phyloP scores from a whole-genome alignment of 1,140 invertebrate species.

The Macrobrachium rosenbergii region DNA sequence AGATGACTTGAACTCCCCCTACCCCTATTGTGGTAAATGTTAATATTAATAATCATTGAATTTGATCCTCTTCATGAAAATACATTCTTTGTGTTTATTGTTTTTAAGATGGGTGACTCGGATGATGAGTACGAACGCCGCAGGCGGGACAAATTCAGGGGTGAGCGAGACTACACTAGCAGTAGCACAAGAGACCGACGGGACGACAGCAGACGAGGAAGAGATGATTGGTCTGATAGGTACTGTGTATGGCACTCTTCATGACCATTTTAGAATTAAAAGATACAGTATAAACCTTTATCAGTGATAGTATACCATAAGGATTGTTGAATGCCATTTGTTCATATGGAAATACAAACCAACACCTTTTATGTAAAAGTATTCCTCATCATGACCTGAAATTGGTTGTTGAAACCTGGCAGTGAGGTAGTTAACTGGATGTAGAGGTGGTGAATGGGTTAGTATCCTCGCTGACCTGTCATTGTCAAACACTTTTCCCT shows the following conservation, averaged over 20 bases:
- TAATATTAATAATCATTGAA: not conserved
- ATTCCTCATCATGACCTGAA: no score
- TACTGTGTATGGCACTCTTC: not conserved
- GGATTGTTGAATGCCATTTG: no score
- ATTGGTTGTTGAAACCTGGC: no score
- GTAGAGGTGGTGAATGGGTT: no score
- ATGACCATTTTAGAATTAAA: not conserved
- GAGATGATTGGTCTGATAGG: constrained; percentile 62
- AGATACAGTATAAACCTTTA: no score
- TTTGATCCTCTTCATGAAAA: not conserved
- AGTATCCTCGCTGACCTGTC: no score
- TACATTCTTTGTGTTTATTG: not conserved
- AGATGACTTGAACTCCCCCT: no score
- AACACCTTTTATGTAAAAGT: no score
- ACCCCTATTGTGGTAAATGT: not conserved
- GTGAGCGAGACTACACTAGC: constrained; percentile 84
- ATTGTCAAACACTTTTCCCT: no score
- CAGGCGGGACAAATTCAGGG: constrained; percentile 88
- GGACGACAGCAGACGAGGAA: constrained; percentile 51
- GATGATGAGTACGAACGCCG: constrained; percentile 93
- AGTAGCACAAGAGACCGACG: constrained; percentile 74
- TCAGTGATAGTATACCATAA: no score
- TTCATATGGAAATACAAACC: no score
- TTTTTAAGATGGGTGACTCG: constrained; percentile 82
- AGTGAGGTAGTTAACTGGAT: no score